Evolutionary conservation across 1,140 invertebrate species (phyloP).

Genomic region (Venustaconcha ellipsiformis): DNA sequence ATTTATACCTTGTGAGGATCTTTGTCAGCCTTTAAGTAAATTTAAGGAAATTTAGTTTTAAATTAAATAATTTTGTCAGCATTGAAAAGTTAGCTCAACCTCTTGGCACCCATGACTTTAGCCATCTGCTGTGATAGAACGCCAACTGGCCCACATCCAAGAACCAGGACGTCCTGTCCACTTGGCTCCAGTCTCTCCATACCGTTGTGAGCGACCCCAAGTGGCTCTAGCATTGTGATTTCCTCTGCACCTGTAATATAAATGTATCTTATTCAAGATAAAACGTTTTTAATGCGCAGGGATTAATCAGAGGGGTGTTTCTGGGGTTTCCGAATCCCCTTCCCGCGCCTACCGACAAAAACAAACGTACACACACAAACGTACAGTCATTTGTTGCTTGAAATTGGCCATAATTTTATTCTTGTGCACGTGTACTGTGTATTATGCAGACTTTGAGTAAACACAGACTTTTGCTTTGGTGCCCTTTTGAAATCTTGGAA

Average conservation of each 20-base stretch:
- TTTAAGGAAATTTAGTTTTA: not conserved
- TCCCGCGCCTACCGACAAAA: not conserved
- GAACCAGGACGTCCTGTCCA: conserved; percentile 58
- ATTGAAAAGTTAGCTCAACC: conserved; percentile 28
- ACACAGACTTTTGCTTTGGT: too few relatives aligned
- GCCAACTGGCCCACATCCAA: conserved; percentile 61
- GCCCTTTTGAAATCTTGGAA: too few relatives aligned
- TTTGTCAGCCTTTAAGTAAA: too few relatives aligned
- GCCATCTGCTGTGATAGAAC: conserved; percentile 50
- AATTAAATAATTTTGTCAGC: not conserved
- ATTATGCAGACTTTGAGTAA: too few relatives aligned
- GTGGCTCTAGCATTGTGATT: conserved; percentile 60
- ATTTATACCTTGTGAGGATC: too few relatives aligned
- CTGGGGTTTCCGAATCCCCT: not conserved
- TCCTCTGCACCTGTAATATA: conserved; percentile 47
- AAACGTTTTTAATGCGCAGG: not conserved
- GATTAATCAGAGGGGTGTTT: not conserved
- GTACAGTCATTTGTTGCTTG: too few relatives aligned
- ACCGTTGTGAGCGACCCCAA: conserved; percentile 64
- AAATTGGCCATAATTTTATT: too few relatives aligned
- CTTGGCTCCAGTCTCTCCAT: conserved; percentile 54
- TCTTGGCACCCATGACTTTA: conserved; percentile 59
- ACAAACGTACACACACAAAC: too few relatives aligned
- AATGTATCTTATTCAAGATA: too few relatives aligned
- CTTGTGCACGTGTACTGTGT: too few relatives aligned